Conservation (phyloP, 2,797 vertebrate species). For the Lycodopsis pacificus region DNA sequence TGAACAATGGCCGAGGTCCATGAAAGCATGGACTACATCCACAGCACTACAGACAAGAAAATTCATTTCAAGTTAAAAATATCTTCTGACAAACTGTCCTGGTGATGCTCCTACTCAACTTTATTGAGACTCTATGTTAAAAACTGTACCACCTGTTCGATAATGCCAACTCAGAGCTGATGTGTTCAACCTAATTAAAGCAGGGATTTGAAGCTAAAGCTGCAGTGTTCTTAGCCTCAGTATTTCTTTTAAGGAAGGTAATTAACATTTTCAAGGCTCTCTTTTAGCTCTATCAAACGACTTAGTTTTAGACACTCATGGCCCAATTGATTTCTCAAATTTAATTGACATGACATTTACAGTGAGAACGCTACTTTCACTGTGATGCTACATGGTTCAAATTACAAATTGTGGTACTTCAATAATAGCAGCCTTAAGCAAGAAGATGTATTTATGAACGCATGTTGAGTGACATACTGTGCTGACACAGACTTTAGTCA, state of each 20-base stretch:
- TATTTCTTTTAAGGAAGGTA: background rate
- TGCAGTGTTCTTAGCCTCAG: background rate
- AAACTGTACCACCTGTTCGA: background rate
- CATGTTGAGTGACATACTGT: background rate
- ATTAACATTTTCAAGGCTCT: background rate
- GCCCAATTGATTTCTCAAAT: background rate
- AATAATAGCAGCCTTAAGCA: background rate
- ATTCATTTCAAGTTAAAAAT: background rate
- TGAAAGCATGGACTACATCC: background rate
- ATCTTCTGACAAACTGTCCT: background rate
- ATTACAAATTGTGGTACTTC: background rate
- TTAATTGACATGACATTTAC: background rate
- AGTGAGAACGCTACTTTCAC: slow-evolving; percentile 5
- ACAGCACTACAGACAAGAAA: background rate
- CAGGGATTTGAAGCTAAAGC: background rate
- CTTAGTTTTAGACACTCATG: background rate
- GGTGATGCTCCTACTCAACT: background rate
- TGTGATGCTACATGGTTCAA: background rate
- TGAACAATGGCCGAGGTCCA: background rate
- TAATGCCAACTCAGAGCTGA: background rate
- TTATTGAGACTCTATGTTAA: background rate
- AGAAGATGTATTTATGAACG: background rate
- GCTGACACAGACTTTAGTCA: background rate
- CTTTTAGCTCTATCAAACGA: background rate
- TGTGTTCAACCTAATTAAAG: background rate